These are phyloP conservation scores for Lutjanus erythropterus DNA, from an alignment of 2,113 vertebrate genomes.

Conservation along the genomic window DNA sequence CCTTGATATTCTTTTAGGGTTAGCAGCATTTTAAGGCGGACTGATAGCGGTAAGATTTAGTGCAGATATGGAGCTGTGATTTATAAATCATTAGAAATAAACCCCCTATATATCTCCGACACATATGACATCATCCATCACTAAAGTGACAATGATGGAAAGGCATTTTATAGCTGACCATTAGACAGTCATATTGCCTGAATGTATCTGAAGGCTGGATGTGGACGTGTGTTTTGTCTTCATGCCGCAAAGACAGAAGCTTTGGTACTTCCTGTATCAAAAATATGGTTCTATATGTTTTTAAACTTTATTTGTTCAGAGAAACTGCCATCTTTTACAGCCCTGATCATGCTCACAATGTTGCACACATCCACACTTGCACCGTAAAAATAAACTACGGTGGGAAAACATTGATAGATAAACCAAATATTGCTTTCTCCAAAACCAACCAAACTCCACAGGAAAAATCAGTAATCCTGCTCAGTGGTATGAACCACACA, in stretches of 20 bases:
- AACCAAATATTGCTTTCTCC: no score
- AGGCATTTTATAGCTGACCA: conserved; percentile 54
- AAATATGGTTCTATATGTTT: background rate
- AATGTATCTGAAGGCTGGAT: conserved; percentile 6
- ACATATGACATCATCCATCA: conserved; percentile 70
- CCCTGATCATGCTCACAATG: background rate
- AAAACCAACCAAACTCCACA: no score
- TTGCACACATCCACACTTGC: no score
- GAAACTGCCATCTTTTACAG: background rate
- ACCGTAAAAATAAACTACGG: no score
- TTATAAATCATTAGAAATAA: conserved; percentile 70
- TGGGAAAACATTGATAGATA: no score
- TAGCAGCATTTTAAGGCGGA: conserved; percentile 11
- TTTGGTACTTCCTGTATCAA: background rate
- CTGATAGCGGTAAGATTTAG: conserved; percentile 53
- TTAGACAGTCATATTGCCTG: conserved; percentile 38
- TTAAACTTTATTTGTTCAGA: background rate
- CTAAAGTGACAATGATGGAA: conserved; percentile 57
- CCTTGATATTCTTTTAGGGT: conserved; percentile 3
- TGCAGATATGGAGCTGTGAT: conserved; percentile 50
- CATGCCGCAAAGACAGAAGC: background rate
- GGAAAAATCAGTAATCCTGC: no score
- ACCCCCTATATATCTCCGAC: conserved; percentile 50
- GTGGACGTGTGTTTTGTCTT: conserved; percentile 19
- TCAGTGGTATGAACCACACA: no score